Percentiles rank a stretch among this genome's conserved stretches.
Evolutionary conservation across 2,113 vertebrate genomes (phyloP).

Genomic region (Lagopus leucura): DNA sequence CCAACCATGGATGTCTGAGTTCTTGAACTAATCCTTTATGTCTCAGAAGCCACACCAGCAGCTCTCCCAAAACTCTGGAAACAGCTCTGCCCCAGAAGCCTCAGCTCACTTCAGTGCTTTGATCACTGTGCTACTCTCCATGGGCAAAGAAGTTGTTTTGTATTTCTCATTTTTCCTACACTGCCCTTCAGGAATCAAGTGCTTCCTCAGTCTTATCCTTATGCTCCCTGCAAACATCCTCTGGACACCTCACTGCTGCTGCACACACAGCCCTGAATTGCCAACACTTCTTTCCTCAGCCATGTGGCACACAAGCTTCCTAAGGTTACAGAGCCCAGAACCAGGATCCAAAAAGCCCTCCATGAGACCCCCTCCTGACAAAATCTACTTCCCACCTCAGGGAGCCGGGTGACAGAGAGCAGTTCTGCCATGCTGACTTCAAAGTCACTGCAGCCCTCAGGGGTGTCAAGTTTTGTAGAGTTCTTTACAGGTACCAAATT

Average conservation of each 20-base stretch:
- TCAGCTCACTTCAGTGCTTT: neutral
- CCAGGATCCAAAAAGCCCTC: rapidly evolving
- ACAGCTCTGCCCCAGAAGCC: neutral
- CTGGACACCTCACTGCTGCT: rapidly evolving
- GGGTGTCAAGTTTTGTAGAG: neutral
- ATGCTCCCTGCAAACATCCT: neutral
- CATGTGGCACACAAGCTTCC: rapidly evolving
- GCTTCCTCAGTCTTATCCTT: rapidly evolving
- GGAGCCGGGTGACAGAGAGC: neutral
- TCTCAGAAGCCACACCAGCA: neutral
- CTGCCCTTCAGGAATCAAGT: neutral
- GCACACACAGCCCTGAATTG: rapidly evolving
- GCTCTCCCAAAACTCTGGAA: neutral
- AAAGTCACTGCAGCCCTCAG: neutral
- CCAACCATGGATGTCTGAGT: no score
- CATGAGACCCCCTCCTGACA: neutral
- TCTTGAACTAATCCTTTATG: neutral
- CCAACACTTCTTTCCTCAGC: neutral
- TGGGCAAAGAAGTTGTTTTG: rapidly evolving
- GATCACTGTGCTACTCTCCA: neutral
- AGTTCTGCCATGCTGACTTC: rapidly evolving
- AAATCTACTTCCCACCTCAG: neutral
- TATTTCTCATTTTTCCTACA: neutral
- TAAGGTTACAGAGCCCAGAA: rapidly evolving
- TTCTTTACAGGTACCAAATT: neutral